Conservation (phyloP, 2,888 invertebrate genomes). For the Mystacides longicornis region DNA sequence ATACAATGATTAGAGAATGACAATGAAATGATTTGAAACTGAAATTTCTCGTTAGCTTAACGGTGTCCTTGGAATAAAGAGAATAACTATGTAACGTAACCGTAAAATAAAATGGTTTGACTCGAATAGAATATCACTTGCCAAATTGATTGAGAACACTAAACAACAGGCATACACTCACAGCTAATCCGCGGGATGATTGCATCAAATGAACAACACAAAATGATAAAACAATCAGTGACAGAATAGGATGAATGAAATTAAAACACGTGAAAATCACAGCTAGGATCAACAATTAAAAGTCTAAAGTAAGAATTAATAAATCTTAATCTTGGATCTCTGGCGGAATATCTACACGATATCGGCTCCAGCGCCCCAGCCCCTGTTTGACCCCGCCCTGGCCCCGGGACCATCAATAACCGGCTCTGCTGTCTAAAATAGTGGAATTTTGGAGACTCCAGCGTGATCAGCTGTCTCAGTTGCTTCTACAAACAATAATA, state of each 20-base stretch:
- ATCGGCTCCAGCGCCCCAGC: constrained; percentile 46
- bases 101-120: constrained; percentile 15
- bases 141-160: too few relatives aligned
- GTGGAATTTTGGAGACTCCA: constrained; percentile 24
- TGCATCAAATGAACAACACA: too few relatives aligned
- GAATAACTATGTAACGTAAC: constrained; percentile 8
- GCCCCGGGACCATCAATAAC: constrained; percentile 51
- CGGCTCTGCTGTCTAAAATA: constrained; percentile 45
- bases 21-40: constrained; percentile 8
- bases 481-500: neutral
- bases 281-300: constrained; percentile 5
- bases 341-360: constrained; percentile 45
- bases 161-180: too few relatives aligned
- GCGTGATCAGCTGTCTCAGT: constrained; percentile 6
- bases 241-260: constrained; percentile 17
- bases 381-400: constrained; percentile 47
- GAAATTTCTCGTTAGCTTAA: constrained; percentile 5
- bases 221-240: constrained; percentile 8
- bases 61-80: constrained; percentile 6
- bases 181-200: too few relatives aligned
- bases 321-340: constrained; percentile 53
- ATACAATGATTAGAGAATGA: too few relatives aligned
- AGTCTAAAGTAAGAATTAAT: neutral
- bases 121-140: constrained; percentile 22
- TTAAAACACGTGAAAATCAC: constrained; percentile 15